Evolutionary conservation across 2,797 vertebrate genomes (phyloP).

Genomic region (Decapterus maruadsi): DNA sequence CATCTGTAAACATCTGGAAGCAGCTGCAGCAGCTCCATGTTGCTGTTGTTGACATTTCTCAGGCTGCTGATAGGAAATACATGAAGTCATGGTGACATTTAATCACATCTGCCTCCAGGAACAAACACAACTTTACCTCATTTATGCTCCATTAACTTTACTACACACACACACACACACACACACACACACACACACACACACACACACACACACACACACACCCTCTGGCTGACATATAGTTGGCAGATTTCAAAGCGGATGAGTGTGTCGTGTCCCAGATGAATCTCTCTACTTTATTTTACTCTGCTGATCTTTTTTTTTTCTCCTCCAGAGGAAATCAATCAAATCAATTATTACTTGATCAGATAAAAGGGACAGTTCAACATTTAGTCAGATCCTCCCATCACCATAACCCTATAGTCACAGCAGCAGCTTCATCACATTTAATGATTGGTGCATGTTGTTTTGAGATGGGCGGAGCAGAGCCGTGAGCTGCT

Average conservation of each 20-base stretch:
- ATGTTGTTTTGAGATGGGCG: too few relatives aligned
- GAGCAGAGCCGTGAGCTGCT: too few relatives aligned
- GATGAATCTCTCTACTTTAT: conserved; percentile 11
- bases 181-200: neutral
- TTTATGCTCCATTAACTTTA: conserved; percentile 28
- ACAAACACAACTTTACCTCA: neutral
- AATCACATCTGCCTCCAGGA: conserved; percentile 35
- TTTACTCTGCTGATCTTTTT: too few relatives aligned
- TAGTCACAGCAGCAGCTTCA: too few relatives aligned
- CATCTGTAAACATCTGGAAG: neutral
- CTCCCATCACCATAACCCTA: too few relatives aligned
- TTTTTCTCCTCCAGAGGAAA: too few relatives aligned
- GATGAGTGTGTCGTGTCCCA: conserved; percentile 45
- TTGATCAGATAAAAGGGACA: too few relatives aligned
- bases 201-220: neutral
- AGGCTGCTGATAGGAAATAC: neutral
- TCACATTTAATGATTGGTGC: too few relatives aligned
- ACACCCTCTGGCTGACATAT: conserved; percentile 56
- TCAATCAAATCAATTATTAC: too few relatives aligned
- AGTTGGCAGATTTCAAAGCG: conserved; percentile 47
- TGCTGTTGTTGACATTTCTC: neutral
- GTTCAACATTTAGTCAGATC: too few relatives aligned
- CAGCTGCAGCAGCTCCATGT: too few relatives aligned
- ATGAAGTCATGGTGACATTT: conserved; percentile 37
- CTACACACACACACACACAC: neutral